A percentile compares a stretch with the other conserved stretches of the same genome.
Conservation (phyloP, 2,797 vertebrate species). For the Phalloptychus januarius region DNA sequence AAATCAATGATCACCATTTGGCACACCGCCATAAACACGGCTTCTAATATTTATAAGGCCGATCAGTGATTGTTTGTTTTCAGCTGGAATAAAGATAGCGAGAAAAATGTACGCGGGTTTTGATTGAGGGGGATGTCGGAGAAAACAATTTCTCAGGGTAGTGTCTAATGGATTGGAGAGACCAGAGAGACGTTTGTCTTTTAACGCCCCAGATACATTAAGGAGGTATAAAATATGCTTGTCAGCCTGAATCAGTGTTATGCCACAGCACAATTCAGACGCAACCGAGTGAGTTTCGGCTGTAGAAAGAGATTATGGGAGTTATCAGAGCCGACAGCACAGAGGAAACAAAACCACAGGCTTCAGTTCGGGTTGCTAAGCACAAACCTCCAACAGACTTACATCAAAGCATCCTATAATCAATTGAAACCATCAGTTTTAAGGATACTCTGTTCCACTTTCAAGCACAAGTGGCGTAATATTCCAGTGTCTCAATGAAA, state of each 20-base stretch:
- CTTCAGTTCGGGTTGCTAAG: conserved; percentile 19
- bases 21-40: conserved; percentile 15
- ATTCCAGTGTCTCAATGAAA: conserved; percentile 4
- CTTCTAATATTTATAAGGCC: conserved; percentile 5
- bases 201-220: conserved; percentile 47
- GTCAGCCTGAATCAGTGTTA: conserved; percentile 59
- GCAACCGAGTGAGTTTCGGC: conserved; percentile 5
- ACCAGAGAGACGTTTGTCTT: conserved; percentile 52
- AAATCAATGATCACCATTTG: conserved; percentile 38
- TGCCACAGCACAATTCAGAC: conserved; percentile 29
- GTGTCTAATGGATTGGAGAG: conserved; percentile 30
- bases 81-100: conserved; percentile 13
- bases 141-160: conserved; percentile 33
- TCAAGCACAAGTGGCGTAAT: conserved; percentile 2
- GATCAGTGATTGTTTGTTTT: conserved; percentile 37
- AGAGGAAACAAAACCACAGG: conserved; percentile 17
- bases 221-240: conserved; percentile 48
- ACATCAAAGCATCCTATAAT: conserved; percentile 13
- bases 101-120: conserved; percentile 7
- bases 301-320: conserved; percentile 11
- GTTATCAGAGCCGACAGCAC: conserved; percentile 7
- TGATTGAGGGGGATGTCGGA: conserved; percentile 3
- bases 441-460: not conserved
- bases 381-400: conserved; percentile 20
- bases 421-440: conserved; percentile 7